These are phyloP conservation scores for Zingel zingel DNA, from an alignment of 2,113 vertebrate species.

Conservation along the genomic window DNA sequence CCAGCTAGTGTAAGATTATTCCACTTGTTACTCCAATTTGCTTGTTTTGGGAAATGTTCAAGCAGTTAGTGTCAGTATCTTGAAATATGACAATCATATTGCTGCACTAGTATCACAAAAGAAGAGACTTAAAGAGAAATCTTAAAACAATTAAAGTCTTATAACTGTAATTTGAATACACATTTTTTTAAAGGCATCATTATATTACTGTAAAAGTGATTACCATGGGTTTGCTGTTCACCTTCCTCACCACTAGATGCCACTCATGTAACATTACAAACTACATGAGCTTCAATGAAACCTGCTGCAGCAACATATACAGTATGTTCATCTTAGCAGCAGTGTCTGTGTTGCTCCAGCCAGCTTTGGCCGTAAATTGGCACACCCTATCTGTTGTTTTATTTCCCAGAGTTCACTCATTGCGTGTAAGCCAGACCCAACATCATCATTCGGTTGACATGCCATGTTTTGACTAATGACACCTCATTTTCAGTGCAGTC, in stretches of 20 bases:
- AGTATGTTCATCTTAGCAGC: not conserved
- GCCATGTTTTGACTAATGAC: slow-evolving; percentile 56
- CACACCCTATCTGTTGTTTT: not conserved
- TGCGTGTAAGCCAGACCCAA: not conserved
- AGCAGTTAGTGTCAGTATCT: not conserved
- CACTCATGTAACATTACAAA: slow-evolving; percentile 44
- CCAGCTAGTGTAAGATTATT: not conserved
- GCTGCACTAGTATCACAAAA: not conserved
- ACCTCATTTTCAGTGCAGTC: slow-evolving; percentile 41
- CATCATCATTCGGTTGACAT: slow-evolving; percentile 18
- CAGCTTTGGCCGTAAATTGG: not conserved
- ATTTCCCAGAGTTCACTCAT: not conserved
- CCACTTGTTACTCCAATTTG: not conserved
- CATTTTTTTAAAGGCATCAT: not conserved
- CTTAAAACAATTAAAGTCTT: not conserved
- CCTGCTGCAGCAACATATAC: not conserved
- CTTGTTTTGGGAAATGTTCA: not conserved
- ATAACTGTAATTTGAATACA: not conserved
- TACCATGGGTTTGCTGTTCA: not conserved
- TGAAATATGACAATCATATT: not conserved
- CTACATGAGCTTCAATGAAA: not conserved
- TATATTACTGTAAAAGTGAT: no score
- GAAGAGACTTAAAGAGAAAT: not conserved
- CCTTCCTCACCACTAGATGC: slow-evolving; percentile 71
- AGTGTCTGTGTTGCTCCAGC: not conserved